Evolutionary conservation across 2,888 invertebrate genomes (phyloP).

Genomic region (Microdon myrmicae): DNA sequence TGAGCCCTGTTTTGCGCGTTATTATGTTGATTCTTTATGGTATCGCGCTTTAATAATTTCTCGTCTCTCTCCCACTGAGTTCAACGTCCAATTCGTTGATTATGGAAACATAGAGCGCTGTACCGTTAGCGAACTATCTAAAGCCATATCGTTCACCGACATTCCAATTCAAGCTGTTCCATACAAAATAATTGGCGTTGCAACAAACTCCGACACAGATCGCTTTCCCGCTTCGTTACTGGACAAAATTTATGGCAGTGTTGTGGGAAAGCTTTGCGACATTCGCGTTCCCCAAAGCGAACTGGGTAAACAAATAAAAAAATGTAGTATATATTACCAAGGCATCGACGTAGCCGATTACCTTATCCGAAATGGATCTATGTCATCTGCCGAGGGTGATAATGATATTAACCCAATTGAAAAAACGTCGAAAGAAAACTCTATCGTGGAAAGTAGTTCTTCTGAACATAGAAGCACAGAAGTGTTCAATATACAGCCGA

Average conservation of each 20-base stretch:
- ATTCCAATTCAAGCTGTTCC: slow-evolving; percentile 76
- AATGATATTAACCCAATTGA: neutral
- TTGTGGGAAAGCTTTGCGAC: slow-evolving; percentile 71
- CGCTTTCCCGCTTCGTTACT: slow-evolving; percentile 70
- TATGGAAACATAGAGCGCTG: slow-evolving; percentile 83
- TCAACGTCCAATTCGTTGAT: slow-evolving; percentile 78
- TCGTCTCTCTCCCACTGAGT: slow-evolving; percentile 59
- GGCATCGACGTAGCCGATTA: slow-evolving; percentile 56
- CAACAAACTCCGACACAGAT: slow-evolving; percentile 60
- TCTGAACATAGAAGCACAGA: too few species aligned
- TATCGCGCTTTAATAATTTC: slow-evolving; percentile 72
- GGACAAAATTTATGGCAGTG: slow-evolving; percentile 71
- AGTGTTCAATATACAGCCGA: too few species aligned
- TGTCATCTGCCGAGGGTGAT: slow-evolving; percentile 3
- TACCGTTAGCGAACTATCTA: slow-evolving; percentile 70
- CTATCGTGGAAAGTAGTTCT: too few species aligned
- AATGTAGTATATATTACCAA: slow-evolving; percentile 58
- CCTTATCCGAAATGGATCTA: slow-evolving; percentile 54
- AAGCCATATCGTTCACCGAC: slow-evolving; percentile 72
- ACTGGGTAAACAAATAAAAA: slow-evolving; percentile 53
- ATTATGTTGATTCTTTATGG: slow-evolving; percentile 73
- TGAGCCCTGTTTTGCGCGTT: slow-evolving; percentile 77
- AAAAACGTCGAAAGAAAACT: neutral
- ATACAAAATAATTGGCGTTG: slow-evolving; percentile 71
- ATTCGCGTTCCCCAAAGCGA: slow-evolving; percentile 65